Evolutionary conservation across 2,888 invertebrate genomes (phyloP).

Genomic region (Epistrophe grossulariae): DNA sequence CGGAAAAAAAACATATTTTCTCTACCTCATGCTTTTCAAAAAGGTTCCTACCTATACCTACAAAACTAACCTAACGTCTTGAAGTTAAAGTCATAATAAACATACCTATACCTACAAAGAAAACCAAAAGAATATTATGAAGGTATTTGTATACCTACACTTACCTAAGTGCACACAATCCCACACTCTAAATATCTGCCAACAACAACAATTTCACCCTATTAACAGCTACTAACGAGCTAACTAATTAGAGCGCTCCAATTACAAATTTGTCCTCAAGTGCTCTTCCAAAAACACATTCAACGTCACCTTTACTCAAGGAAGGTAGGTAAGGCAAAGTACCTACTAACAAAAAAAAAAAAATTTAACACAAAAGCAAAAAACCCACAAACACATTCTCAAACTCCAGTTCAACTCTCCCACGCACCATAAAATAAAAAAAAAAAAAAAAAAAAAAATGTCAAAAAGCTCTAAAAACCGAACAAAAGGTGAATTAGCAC

Average conservation of each 20-base stretch:
- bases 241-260: constrained; percentile 76
- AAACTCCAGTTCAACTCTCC: constrained; percentile 47
- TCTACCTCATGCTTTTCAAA: not conserved
- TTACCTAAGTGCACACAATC: constrained; percentile 17
- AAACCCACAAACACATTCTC: constrained; percentile 19
- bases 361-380: constrained; percentile 1
- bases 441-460: constrained; percentile 52
- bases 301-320: not conserved
- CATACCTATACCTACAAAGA: not conserved
- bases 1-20: constrained; percentile 29
- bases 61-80: not conserved
- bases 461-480: constrained; percentile 76
- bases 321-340: not conserved
- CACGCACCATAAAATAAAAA: constrained; percentile 44
- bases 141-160: not conserved
- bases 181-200: constrained; percentile 11
- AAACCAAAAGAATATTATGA: constrained; percentile 15
- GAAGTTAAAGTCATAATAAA: too few relatives aligned
- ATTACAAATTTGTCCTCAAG: constrained; percentile 71
- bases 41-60: not conserved
- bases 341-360: constrained; percentile 2
- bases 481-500: constrained; percentile 76
- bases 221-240: constrained; percentile 76
- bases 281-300: constrained; percentile 19
- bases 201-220: constrained; percentile 72